Evolutionary conservation across 2,113 vertebrate genomes (phyloP).

Genomic region (Caranx melampygus): DNA sequence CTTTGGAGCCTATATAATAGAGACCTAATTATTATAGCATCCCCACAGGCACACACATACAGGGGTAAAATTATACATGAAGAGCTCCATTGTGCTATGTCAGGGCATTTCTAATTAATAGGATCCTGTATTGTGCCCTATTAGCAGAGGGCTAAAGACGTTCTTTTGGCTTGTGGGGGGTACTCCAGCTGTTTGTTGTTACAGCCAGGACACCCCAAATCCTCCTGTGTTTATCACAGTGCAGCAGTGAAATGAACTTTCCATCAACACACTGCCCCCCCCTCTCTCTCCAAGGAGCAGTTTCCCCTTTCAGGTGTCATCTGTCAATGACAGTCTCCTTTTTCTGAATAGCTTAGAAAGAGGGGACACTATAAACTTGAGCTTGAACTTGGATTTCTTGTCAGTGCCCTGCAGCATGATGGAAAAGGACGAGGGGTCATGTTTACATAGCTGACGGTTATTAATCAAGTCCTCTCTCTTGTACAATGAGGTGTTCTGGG

Average conservation of each 20-base stretch:
- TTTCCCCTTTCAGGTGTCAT: slow-evolving; percentile 68
- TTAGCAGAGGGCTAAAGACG: slow-evolving; percentile 54
- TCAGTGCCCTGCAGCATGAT: slow-evolving; percentile 33
- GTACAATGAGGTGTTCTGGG: slow-evolving; percentile 30
- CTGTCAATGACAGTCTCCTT: slow-evolving; percentile 39
- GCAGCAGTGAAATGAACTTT: slow-evolving; percentile 58
- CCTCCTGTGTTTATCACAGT: slow-evolving; percentile 80
- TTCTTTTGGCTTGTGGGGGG: slow-evolving; percentile 30
- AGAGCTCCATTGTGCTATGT: slow-evolving; percentile 34
- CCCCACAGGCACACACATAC: slow-evolving; percentile 3
- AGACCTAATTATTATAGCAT: slow-evolving; percentile 1
- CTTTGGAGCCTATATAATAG: slow-evolving; percentile 13
- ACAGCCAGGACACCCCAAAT: slow-evolving; percentile 67
- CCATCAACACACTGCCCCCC: slow-evolving; percentile 40
- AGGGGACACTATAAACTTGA: slow-evolving; percentile 48
- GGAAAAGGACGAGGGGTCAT: slow-evolving; percentile 31
- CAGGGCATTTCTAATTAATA: slow-evolving; percentile 51
- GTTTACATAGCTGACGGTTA: slow-evolving; percentile 65
- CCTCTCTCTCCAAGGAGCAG: slow-evolving; percentile 35
- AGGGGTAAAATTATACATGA: slow-evolving; percentile 11
- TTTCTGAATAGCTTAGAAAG: slow-evolving; percentile 38
- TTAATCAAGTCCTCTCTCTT: slow-evolving; percentile 62
- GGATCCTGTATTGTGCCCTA: slow-evolving; percentile 50
- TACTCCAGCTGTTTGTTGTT: slow-evolving; percentile 78
- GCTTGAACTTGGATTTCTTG: slow-evolving; percentile 54